phyloP scores from a whole-genome alignment of 64 coral and sea anemone genomes.

The Stylophora pistillata region DNA sequence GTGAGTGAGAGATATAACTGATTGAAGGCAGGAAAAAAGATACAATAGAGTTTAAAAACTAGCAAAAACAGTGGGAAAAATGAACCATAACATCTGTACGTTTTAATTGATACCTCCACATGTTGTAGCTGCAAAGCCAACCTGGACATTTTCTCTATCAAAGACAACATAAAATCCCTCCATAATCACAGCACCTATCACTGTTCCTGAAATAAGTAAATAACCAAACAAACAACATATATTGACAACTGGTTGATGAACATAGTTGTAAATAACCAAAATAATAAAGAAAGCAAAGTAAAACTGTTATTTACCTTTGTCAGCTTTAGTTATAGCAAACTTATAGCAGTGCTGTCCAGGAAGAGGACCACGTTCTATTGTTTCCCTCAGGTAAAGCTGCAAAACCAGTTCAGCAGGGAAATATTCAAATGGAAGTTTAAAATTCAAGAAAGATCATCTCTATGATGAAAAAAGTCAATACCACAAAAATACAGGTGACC shows the following conservation, averaged over 20 bases:
- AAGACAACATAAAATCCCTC: slow-evolving; percentile 99
- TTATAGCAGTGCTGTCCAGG: slow-evolving; percentile 91
- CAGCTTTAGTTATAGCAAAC: slow-evolving; percentile 98
- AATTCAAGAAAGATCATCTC: too few species aligned
- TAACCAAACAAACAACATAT: background rate
- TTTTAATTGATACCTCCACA: slow-evolving; percentile 91
- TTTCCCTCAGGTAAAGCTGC: slow-evolving; percentile 92
- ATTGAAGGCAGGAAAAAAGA: too few species aligned
- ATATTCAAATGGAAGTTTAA: too few species aligned
- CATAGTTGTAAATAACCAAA: background rate
- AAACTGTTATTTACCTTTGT: slow-evolving; percentile 63
- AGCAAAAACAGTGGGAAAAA: too few species aligned
- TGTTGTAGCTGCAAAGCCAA: slow-evolving; percentile 95
- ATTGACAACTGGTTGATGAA: too few species aligned
- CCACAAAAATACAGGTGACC: background rate
- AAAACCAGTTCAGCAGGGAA: background rate
- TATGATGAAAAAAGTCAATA: background rate
- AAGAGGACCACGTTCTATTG: slow-evolving; percentile 90
- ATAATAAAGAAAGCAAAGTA: background rate
- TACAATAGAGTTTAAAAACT: too few species aligned
- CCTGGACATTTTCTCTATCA: slow-evolving; percentile 98
- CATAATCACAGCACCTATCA: slow-evolving; percentile 99
- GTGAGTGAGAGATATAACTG: too few species aligned
- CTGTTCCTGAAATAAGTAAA: slow-evolving; percentile 70
- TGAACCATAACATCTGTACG: too few species aligned